Evolutionary conservation across 2,113 vertebrate genomes (phyloP).

Genomic region (Mugil cephalus): DNA sequence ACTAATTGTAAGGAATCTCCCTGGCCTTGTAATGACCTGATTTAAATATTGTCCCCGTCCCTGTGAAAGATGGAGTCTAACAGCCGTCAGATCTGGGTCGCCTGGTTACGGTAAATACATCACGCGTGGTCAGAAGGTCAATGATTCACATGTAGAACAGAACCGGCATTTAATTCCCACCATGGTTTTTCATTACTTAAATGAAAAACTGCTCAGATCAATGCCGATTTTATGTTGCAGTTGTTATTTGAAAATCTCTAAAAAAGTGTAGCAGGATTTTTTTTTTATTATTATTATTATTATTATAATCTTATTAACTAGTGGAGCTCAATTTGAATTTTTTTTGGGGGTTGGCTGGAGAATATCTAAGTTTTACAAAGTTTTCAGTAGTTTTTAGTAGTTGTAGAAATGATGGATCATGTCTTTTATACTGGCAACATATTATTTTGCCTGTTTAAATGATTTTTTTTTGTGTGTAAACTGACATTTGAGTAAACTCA

Average conservation of each 20-base stretch:
- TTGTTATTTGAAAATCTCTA: too few relatives aligned
- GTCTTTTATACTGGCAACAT: not conserved
- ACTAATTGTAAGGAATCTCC: slow-evolving; percentile 42
- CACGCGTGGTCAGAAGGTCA: slow-evolving; percentile 31
- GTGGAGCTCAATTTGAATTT: too few relatives aligned
- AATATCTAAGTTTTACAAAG: too few relatives aligned
- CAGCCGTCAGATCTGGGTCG: not conserved
- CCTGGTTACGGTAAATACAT: slow-evolving; percentile 24
- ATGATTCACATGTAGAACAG: slow-evolving; percentile 12
- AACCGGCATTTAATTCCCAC: slow-evolving; percentile 14
- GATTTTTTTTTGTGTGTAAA: too few relatives aligned
- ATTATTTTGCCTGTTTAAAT: not conserved
- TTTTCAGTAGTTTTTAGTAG: too few relatives aligned
- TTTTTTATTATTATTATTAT: too few relatives aligned
- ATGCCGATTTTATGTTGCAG: not conserved
- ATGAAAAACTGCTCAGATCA: not conserved
- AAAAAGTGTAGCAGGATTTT: too few relatives aligned
- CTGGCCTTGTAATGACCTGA: slow-evolving; percentile 31
- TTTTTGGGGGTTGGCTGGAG: too few relatives aligned
- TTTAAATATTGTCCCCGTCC: slow-evolving; percentile 37
- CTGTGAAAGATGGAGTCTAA: not conserved
- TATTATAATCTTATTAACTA: too few relatives aligned
- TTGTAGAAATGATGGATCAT: too few relatives aligned
- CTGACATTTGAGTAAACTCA: too few relatives aligned
- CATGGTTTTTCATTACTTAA: slow-evolving; percentile 4